A percentile compares a stretch with the other conserved stretches of the same genome.
Evolutionary conservation across 2,888 invertebrate genomes (phyloP).

Genomic region (Cremastinae sp.): DNA sequence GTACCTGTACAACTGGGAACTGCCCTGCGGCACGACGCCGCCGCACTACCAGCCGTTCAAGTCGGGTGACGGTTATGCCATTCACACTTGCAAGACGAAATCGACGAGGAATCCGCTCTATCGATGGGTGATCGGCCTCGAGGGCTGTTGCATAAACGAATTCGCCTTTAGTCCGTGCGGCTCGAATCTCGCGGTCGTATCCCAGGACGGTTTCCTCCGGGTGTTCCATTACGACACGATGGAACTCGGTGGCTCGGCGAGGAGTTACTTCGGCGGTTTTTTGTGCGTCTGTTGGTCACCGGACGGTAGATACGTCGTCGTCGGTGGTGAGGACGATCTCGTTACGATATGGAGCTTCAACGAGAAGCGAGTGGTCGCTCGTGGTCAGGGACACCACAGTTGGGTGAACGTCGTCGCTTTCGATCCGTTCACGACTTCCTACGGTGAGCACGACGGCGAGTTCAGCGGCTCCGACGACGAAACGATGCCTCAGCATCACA

Average conservation of each 20-base stretch:
- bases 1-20: conserved; percentile 98
- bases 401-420: conserved; percentile 99
- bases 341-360: conserved; percentile 98
- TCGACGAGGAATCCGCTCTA: conserved; percentile 97
- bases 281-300: conserved; percentile 99
- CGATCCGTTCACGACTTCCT: conserved; percentile 91
- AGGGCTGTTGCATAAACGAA: conserved; percentile 94
- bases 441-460: conserved; percentile 82
- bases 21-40: conserved; percentile 92
- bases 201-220: conserved; percentile 96
- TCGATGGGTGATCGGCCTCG: conserved; percentile 92
- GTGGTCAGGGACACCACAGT: conserved; percentile 98
- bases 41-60: conserved; percentile 98
- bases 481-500: conserved; percentile 75
- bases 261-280: conserved; percentile 99
- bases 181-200: conserved; percentile 94
- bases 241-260: conserved; percentile 95
- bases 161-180: conserved; percentile 98
- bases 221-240: conserved; percentile 98
- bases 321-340: conserved; percentile 99
- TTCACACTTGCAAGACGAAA: conserved; percentile 98
- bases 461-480: conserved; percentile 83
- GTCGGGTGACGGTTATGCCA: conserved; percentile 95
- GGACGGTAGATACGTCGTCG: conserved; percentile 96
- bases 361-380: conserved; percentile 96